Base-by-base conservation (phyloP, 2,888 invertebrate species). In the Drosophila seclusa region DNA sequence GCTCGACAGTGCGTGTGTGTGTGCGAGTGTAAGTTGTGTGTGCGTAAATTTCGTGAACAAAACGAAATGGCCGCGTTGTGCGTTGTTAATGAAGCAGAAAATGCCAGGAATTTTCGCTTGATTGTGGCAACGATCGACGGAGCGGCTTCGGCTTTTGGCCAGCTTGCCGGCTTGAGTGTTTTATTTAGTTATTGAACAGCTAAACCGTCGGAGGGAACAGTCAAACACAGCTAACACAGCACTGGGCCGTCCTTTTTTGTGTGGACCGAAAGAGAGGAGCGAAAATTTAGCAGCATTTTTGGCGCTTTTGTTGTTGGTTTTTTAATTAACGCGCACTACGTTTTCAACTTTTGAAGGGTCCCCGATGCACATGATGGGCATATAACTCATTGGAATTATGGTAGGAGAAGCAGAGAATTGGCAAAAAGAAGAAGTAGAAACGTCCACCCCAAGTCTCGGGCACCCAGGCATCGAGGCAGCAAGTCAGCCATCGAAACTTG, bases 41-140 rank as follows among this genome's bases (percentile, higher is more conserved):
- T 71, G 60, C 73, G 73, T 61, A 58, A 81, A 79, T 81, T 83
- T 85, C 71, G 74, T 63, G 63, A 76, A 79, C 87, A 87, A 83
- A 87, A 83, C 85, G 81, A 81, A 87, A 78, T 85, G 80, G 82
- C 79, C 78, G 77, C 73, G 85, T 84, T 87, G 78, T 78, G 83
- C 81, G 86, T 86, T 86, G 88, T 87, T 87, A 87, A 87, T 87
- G 89, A 88, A 87, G 87, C 88, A 76, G 88, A 82, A 88, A 87
- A 87, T 87, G 88, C 82, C 68, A 65, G 88, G 87, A 87, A 87
- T 87, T 87, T 87, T 88, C 82, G 87, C 77, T 82, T 87, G 87
- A 87, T 87, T 87, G 89, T 80, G 82, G 63, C 75, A 60, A 63
- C 49, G 73, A 68, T 74, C 54, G 68, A 50, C 38, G 40, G n/a